Evolutionary conservation across 2,888 invertebrate species (phyloP), one percentile per base, ranked within the genome.

Genomic region (Deilephila elpenor): DNA sequence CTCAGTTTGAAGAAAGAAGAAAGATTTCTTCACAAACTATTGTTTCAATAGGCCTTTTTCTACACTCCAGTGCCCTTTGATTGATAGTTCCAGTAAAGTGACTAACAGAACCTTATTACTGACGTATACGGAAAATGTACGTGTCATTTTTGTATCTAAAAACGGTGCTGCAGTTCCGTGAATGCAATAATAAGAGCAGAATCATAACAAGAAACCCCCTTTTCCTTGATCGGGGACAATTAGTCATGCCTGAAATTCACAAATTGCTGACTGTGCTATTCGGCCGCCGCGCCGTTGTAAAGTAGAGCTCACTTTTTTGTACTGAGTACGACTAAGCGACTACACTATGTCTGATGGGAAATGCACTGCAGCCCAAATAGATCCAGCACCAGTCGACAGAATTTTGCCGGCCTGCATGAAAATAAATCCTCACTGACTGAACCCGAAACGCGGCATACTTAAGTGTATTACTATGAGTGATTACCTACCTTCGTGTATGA

Each of bases 141-240:
- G 56, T 56, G 56, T n/a, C 56, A 56, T 56, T 56, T 56, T 56
- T 56, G 56, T 56, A 56, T 56, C 56, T n/a, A 56, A 56, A 56
- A 56, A 17, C 17, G 19, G n/a, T 7, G 53, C 3, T 56, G 19
- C n/a, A 56, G 56, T 56, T 56, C 56, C 56, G n/a, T 5, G 56
- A 61, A 61, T 25, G 61, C 14, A 67, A 34, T 17, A n/a, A 56
- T n/a, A 6, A n/a, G n/a, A 6, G 17, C 53, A 56, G 0, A 56
- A 6, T n/a, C 5, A 56, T 19, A 56, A 5, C n/a, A 56, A n/a
- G 56, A 56, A 56, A 56, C 1, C 56, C 56, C 56, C 56, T 19
- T 56, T 56, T n/a, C 56, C 56, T 56, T n/a, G n/a, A 44, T 44
- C 11, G 19, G 5, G 11, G 3, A 56, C 5, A n/a, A 19, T 56